Percentiles rank a stretch among this genome's conserved stretches.
These are phyloP conservation scores for Cataglyphis cursor DNA, from an alignment of 2,888 invertebrate species.

Conservation along the genomic window DNA sequence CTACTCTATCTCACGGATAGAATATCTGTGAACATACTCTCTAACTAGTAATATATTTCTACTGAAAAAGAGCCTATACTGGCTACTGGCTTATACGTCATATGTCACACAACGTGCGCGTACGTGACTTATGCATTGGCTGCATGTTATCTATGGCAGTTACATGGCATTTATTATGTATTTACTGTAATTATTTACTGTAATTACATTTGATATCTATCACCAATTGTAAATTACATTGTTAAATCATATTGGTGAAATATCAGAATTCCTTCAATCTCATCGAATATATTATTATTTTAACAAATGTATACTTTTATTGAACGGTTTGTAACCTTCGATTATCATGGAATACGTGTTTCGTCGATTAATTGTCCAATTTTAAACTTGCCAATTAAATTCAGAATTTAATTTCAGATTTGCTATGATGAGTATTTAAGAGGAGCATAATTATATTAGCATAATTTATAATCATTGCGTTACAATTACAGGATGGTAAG, in stretches of 20 bases:
- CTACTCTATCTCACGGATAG: no score
- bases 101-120: neutral
- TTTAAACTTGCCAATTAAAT: neutral
- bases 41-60: no score
- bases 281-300: neutral
- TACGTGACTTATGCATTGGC: neutral
- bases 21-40: no score
- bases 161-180: neutral
- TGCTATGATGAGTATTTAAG: neutral
- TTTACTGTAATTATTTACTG: neutral
- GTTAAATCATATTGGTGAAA: neutral
- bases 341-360: neutral
- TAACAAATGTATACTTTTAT: neutral
- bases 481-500: conserved; percentile 29
- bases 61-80: no score
- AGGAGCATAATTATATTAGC: neutral
- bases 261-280: neutral
- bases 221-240: neutral
- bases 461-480: conserved; percentile 5
- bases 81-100: no score
- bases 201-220: neutral
- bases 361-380: neutral
- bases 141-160: neutral
- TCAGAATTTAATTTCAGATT: neutral
- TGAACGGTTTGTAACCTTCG: neutral